Evolutionary conservation across 2,888 invertebrate species (phyloP), one percentile per base, ranked within the genome.

Genomic region (Cantharis flavilabris): DNA sequence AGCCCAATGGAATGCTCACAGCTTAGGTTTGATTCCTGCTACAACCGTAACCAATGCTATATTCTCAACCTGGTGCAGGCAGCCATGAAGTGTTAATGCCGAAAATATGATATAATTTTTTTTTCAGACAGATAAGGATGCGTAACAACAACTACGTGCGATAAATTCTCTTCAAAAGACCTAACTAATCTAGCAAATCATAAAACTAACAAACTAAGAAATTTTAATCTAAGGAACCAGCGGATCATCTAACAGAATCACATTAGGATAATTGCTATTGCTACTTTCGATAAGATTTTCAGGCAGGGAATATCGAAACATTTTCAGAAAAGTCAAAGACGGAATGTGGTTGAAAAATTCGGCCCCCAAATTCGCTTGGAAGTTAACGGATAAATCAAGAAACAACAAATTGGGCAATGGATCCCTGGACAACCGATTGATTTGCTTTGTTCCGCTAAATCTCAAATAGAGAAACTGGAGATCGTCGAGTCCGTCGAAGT

Each of bases 401-500:
- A 64, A 72, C n/a, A 9, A 11, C 13, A 72, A 33, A 14, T 65
- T 72, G 26, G 26, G 14, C 11, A 72, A 30, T 14, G 13, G n/a
- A 2, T 65, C 65, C 16, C 16, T n/a, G 1, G 72, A 64, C n/a
- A 72, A 33, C 16, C 33, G 26, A 10, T 64, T n/a, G 5, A 72
- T 64, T 7, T 20, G 11, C 20, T 72, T 72, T 18, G 64, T 26
- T n/a, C 72, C 64, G 13, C 30, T 72, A 18, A 64, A 65, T 11
- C 30, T 72, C 11, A 72, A 10, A 33, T 72, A 33, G 2, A 74
- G 30, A 64, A 74, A 63, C 10, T 64, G 63, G 9, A 74, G 70
- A 14, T 74, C 14, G n/a, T 70, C 70, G 0, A 74, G 64, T 9
- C 74, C 74, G 11, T 74, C 70, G 11, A 74, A 74, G 4, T 74